Base-by-base conservation (phyloP, 2,113 vertebrate species). In the Sander lucioperca region DNA sequence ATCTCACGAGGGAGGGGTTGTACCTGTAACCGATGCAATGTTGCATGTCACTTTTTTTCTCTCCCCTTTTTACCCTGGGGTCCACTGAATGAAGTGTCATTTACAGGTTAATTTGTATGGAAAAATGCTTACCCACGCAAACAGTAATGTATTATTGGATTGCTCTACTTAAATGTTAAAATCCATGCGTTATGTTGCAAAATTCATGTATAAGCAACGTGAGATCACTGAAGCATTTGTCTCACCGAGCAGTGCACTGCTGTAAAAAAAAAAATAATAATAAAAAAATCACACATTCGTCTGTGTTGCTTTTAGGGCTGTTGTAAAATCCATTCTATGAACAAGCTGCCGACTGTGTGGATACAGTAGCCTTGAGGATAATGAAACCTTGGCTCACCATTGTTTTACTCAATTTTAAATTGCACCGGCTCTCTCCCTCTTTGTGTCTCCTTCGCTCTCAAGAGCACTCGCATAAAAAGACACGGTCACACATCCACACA, bases 291-390 rank as follows among this genome's bases (percentile, higher is more conserved):
- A 7, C 47, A 79, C 59, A 27, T 85, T 77, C 19, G 33, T 68
- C 71, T 56, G 63, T 56, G 66, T 66, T 84, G 75, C 71, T 84
- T 80, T 85, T 47, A 72, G 67, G 67, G 78, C 80, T 50, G 81
- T 58, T 83, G 83, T 80, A 70, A 83, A 87, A 67, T 83, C 74
- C 75, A 83, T 82, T 77, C 74, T 48, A 56, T 47, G 77, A 79
- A 92, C 82, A 86, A 84, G 84, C 88, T 76, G 83, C 83, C 70
- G 65, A 85, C 81, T 79, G 65, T 76, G 79, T 72, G 73, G 68
- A 69, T 65, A 86, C 81, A 77, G 85, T 61, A 86, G 83, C 85
- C 87, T 80, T 80, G 78, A 90, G 81, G 88, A 71, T 50, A 85
- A 88, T 77, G 69, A 92, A 83, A 82, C 77, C 67, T 67, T 65